Conservation (phyloP, 2,888 invertebrate genomes). For the Trichogramma dendrolimi region DNA sequence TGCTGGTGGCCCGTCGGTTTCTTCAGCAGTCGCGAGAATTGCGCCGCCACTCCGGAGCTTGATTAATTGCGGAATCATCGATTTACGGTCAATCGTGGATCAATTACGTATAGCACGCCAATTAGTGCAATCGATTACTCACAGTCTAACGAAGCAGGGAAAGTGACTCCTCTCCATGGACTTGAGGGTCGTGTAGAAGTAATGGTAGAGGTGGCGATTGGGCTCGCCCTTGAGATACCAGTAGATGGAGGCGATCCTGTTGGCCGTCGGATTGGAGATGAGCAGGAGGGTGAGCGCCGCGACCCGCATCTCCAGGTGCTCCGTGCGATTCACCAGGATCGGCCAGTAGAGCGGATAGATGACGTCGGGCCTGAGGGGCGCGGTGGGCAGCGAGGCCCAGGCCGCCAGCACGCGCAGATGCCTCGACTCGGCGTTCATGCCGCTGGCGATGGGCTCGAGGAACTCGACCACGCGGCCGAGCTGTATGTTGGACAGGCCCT, state of each 20-base stretch:
- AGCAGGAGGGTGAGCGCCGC: constrained; percentile 64
- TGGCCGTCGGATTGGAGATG: constrained; percentile 62
- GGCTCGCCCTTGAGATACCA: constrained; percentile 64
- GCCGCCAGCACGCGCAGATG: constrained; percentile 69
- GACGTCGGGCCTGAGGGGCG: constrained; percentile 55
- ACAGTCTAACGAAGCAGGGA: constrained; percentile 66
- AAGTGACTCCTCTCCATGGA: constrained; percentile 65
- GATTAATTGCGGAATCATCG: constrained; percentile 53
- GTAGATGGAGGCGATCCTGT: constrained; percentile 65
- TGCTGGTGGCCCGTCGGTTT: constrained; percentile 57
- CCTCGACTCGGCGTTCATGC: constrained; percentile 47
- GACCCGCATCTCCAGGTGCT: constrained; percentile 65
- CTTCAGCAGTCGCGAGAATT: constrained; percentile 62
- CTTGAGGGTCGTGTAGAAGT: constrained; percentile 68
- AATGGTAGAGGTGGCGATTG: constrained; percentile 64
- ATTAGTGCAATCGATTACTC: constrained; percentile 40
- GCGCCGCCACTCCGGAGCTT: constrained; percentile 57
- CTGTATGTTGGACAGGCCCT: constrained; percentile 66
- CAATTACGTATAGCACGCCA: too few species aligned
- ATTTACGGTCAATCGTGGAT: background rate
- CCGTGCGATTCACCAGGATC: constrained; percentile 64
- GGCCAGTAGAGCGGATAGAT: constrained; percentile 65
- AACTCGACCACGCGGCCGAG: constrained; percentile 56
- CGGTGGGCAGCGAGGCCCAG: constrained; percentile 59
- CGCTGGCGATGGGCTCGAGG: constrained; percentile 51